Evolutionary conservation across 2,113 vertebrate species (phyloP).

Genomic region (Otocyon megalotis): DNA sequence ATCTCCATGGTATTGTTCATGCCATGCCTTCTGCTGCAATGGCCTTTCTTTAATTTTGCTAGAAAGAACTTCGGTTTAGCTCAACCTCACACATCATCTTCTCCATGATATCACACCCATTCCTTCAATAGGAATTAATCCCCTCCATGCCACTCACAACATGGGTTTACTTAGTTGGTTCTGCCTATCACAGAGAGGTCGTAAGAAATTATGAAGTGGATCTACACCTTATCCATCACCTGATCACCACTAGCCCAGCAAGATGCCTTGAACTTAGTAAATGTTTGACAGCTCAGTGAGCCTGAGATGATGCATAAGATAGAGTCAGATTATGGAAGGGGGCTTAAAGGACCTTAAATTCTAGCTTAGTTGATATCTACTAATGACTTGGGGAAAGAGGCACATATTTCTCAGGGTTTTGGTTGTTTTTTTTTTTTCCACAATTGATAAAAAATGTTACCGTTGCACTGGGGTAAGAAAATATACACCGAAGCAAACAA

Average conservation of each 20-base stretch:
- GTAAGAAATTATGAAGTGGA: not conserved
- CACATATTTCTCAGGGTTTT: not conserved
- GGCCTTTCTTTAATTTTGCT: not conserved
- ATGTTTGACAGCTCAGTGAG: not conserved
- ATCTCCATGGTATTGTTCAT: not conserved
- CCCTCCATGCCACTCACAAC: not conserved
- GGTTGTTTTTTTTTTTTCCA: not conserved
- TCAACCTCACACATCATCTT: not conserved
- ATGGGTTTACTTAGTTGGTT: not conserved
- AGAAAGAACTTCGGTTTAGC: not conserved
- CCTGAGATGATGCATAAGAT: not conserved
- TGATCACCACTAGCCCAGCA: not conserved
- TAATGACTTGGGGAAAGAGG: not conserved
- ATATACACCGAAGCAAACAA: conserved; percentile 11
- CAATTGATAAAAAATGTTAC: not conserved
- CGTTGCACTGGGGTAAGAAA: not conserved
- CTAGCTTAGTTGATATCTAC: not conserved
- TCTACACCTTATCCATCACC: not conserved
- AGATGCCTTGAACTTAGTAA: not conserved
- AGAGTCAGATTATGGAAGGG: not conserved
- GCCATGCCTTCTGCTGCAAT: not conserved
- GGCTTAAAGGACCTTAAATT: not conserved
- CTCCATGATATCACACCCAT: not conserved
- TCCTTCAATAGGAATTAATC: not conserved
- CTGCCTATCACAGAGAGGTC: not conserved